These are phyloP conservation scores for Aphelenchoides besseyi DNA, from an alignment of 1,140 invertebrate genomes.

Conservation along the genomic window DNA sequence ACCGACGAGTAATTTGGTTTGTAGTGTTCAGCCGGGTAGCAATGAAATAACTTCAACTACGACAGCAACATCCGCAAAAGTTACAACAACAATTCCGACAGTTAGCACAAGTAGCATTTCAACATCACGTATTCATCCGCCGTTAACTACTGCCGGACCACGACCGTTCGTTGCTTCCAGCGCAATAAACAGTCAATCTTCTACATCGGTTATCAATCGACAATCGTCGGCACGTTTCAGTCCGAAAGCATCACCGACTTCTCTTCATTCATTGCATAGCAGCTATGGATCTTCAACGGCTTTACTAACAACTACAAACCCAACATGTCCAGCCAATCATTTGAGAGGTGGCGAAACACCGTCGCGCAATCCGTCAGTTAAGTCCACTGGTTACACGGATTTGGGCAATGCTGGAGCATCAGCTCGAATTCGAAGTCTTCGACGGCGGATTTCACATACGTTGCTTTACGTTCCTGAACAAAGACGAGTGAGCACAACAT, in stretches of 20 bases:
- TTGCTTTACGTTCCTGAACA: constrained; percentile 56
- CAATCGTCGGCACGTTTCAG: background rate
- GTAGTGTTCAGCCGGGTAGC: background rate
- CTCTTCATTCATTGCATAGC: background rate
- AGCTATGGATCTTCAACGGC: background rate
- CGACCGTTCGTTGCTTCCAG: too few species aligned
- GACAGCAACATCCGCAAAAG: background rate
- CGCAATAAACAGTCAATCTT: too few species aligned
- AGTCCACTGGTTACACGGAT: constrained; percentile 17
- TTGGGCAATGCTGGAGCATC: background rate
- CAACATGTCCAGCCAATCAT: background rate
- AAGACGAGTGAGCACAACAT: constrained; percentile 51
- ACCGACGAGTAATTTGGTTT: background rate
- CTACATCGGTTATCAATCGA: background rate
- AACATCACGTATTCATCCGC: background rate
- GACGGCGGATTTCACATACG: constrained; percentile 51
- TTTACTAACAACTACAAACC: constrained; percentile 1
- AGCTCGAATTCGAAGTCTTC: constrained; percentile 19
- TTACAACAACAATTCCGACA: background rate
- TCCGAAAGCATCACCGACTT: constrained; percentile 6
- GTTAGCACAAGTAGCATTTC: background rate
- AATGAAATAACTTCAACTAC: background rate
- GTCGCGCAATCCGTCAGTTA: background rate
- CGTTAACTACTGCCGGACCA: too few species aligned
- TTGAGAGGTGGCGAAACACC: background rate